Evolutionary conservation across 53 echinoderm and acorn worm species (phyloP).

Genomic region (Actinopyga echinites): DNA sequence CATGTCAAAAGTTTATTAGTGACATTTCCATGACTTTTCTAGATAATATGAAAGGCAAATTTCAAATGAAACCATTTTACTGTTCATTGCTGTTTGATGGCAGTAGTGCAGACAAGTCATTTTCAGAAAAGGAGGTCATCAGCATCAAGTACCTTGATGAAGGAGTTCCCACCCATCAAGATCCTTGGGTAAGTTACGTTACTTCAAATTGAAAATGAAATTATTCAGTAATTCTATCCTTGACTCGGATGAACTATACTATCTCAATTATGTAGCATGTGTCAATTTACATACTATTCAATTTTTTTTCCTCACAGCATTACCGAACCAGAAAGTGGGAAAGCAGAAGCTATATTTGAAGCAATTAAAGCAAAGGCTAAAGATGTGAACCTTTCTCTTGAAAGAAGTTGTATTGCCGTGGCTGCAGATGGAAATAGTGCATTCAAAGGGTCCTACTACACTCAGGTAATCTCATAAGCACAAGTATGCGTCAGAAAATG

Average conservation of each 20-base stretch:
- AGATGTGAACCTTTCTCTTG: conserved; percentile 40
- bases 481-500: background rate
- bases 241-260: too few relatives aligned
- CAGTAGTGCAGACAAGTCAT: background rate
- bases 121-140: too few relatives aligned
- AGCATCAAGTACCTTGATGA: too few relatives aligned
- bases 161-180: too few relatives aligned
- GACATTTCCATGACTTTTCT: conserved; percentile 5
- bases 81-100: conserved; percentile 44
- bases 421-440: conserved; percentile 61
- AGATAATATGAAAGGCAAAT: background rate
- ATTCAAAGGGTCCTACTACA: conserved; percentile 52
- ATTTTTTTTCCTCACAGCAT: conserved; percentile 38
- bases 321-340: conserved; percentile 46
- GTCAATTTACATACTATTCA: too few relatives aligned
- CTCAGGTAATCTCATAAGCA: conserved; percentile 28
- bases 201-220: too few relatives aligned
- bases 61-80: conserved; percentile 38
- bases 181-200: too few relatives aligned
- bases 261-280: too few relatives aligned
- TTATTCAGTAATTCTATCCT: too few relatives aligned
- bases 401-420: conserved; percentile 43
- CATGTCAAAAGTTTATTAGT: background rate
- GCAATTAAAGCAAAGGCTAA: conserved; percentile 40
- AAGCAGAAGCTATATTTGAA: conserved; percentile 37